Evolutionary conservation across 2,113 vertebrate genomes (phyloP), one percentile per base, ranked within the genome.

Genomic region (Myocastor coypus): DNA sequence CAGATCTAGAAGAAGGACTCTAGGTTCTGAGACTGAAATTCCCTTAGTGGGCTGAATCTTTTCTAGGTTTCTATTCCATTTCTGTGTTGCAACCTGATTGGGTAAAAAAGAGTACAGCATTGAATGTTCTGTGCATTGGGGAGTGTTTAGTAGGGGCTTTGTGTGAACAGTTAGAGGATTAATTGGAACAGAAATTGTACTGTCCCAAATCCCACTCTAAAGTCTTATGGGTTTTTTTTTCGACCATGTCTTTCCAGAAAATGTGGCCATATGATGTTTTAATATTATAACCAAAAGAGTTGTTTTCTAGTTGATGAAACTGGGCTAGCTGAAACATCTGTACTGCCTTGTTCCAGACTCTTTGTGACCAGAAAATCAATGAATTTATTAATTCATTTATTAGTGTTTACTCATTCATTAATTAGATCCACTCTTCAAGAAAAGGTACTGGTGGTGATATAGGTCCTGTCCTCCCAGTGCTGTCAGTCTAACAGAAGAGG

Each of bases 21-120:
- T 55, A 92, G 83, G 82, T 91, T 94, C 40, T 78, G 88, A 88
- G 46, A 92, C 64, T 13, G 14, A 94, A 85, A 94, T 97, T 96
- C 71, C 89, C 94, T 73, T n/a, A 34, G 81, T 57, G 84, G 91
- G 59, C 81, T 92, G 89, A 92, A 63, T 59, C 73, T 22, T 96
- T 95, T 97, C 95, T 97, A 75, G 46, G 93, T 94, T 96, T 96
- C 93, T 93, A 19, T 96, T 85, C 71, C 52, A 85, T 94, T 97
- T 95, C 87, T 50, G 40, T 5, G 50, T n/a, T 82, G 64, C 52
- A 77, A 34, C 63, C 52, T 96, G 94, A 98, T 96, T 97, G 94
- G 97, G 77, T 59, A 89, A 87, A 90, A 84, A 95, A 46, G 93
- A 94, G 87, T 24, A 0, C 89, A 92, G 81, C 52, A 2, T 46